Evolutionary conservation across 1,140 invertebrate genomes (phyloP).

Genomic region (Parasteatoda tepidariorum): DNA sequence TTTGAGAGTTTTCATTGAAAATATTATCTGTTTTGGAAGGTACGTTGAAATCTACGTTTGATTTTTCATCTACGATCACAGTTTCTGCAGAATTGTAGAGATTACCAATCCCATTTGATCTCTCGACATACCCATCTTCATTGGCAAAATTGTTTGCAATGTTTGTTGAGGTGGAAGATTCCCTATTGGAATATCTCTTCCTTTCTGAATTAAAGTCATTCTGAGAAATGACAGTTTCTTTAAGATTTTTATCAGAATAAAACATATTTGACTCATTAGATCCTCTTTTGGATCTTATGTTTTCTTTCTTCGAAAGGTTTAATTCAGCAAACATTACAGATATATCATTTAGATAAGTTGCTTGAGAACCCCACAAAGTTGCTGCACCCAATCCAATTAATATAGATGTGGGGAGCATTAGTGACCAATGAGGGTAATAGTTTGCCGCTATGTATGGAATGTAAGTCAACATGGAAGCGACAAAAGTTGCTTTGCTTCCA

Average conservation of each 20-base stretch:
- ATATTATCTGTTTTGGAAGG: too few species aligned
- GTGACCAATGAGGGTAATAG: slow-evolving; percentile 64
- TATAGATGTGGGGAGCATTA: slow-evolving; percentile 70
- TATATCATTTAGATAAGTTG: slow-evolving; percentile 71
- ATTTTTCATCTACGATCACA: not conserved
- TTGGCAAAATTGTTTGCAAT: too few species aligned
- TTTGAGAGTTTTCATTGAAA: too few species aligned
- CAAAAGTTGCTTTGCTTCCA: slow-evolving; percentile 69
- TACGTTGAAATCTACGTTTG: too few species aligned
- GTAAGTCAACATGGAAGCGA: slow-evolving; percentile 67
- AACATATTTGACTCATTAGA: not conserved
- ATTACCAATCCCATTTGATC: too few species aligned
- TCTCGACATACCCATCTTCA: too few species aligned
- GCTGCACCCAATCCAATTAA: slow-evolving; percentile 69
- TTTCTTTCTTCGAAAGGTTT: too few species aligned
- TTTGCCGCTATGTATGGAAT: slow-evolving; percentile 69
- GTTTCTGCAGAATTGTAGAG: too few species aligned
- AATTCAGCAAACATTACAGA: slow-evolving; percentile 59
- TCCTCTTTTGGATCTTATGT: not conserved
- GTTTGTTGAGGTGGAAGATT: too few species aligned
- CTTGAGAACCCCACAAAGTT: slow-evolving; percentile 72
- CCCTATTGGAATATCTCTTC: too few species aligned
- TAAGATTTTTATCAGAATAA: too few species aligned
- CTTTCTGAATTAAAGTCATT: not conserved
- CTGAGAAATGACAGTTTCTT: too few species aligned